Conservation (phyloP, 2,113 vertebrate genomes). For the Tenrec ecaudatus region DNA sequence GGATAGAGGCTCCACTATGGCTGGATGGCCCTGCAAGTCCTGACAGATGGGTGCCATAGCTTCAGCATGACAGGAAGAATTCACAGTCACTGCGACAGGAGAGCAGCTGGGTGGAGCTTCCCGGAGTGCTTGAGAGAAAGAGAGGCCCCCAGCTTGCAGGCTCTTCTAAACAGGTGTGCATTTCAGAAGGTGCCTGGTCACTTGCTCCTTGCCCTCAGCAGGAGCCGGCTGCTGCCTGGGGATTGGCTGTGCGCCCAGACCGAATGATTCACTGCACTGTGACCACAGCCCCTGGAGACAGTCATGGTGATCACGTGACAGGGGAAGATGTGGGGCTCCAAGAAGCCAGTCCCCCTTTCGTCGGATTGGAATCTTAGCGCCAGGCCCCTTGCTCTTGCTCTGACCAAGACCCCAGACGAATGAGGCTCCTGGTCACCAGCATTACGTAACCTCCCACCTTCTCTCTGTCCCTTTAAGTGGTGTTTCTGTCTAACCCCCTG, state of each 20-base stretch:
- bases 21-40: no score
- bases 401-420: neutral
- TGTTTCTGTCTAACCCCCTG: no score
- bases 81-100: no score
- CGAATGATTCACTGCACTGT: neutral
- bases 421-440: rapidly evolving
- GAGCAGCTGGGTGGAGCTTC: no score
- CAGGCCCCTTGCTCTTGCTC: neutral
- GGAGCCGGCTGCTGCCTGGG: rapidly evolving
- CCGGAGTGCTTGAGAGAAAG: neutral
- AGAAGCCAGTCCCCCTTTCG: neutral
- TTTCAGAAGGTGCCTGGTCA: neutral
- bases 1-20: neutral
- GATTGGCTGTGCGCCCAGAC: rapidly evolving
- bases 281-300: neutral
- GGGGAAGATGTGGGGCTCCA: neutral
- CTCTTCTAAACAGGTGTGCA: rapidly evolving
- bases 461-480: neutral
- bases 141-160: neutral
- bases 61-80: neutral
- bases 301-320: neutral
- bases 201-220: rapidly evolving
- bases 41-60: neutral
- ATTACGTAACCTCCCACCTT: neutral
- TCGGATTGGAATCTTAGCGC: neutral